Conservation (phyloP, 2,888 invertebrate genomes). For the Polydrusus tereticollis region DNA sequence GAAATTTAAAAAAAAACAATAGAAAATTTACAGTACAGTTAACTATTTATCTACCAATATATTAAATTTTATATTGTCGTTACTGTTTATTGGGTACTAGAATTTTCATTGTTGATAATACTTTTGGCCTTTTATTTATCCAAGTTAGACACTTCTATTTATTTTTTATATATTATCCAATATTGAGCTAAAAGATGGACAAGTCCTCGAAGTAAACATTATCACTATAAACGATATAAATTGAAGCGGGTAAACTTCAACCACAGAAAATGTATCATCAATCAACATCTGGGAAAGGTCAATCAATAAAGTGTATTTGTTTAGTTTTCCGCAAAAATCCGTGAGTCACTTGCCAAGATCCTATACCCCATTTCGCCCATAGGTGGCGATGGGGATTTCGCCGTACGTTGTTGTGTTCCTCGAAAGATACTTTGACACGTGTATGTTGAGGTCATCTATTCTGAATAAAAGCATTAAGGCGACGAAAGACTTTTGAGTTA, state of each 20-base stretch:
- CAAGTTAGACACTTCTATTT: neutral
- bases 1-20: no score
- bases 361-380: slow-evolving; percentile 10
- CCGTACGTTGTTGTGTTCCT: no score
- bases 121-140: neutral
- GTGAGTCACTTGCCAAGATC: slow-evolving; percentile 33
- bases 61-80: no score
- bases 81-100: no score
- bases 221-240: slow-evolving; percentile 41
- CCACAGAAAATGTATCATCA: slow-evolving; percentile 47
- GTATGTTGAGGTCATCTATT: no score
- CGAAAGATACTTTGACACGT: no score
- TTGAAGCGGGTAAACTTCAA: slow-evolving; percentile 43
- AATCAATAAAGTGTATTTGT: slow-evolving; percentile 49
- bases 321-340: slow-evolving; percentile 46
- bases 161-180: slow-evolving; percentile 2
- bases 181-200: slow-evolving; percentile 30
- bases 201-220: slow-evolving; percentile 36
- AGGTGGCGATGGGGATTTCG: neutral
- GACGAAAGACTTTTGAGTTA: no score
- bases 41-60: no score
- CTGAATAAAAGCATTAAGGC: no score
- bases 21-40: no score
- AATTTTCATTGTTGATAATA: no score
- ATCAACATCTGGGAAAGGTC: slow-evolving; percentile 48